Conservation (phyloP, 2,797 vertebrate genomes). For the Lepilemur septentrionalis region DNA sequence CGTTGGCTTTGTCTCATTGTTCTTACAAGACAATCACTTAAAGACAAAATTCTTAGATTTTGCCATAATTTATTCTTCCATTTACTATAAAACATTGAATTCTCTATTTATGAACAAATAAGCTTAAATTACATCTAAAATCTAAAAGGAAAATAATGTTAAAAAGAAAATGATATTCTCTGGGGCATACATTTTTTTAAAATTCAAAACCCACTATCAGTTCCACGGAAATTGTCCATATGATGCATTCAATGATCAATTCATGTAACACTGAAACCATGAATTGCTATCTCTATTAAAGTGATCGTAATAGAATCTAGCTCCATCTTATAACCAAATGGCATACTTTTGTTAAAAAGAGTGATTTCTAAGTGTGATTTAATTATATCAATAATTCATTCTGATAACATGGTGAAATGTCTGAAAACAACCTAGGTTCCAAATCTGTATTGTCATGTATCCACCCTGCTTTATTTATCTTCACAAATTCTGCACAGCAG, state of each 20-base stretch:
- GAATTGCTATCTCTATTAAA: neutral
- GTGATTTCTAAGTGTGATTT: neutral
- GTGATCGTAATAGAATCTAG: neutral
- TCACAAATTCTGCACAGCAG: neutral
- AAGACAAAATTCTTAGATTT: neutral
- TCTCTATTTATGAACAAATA: slow-evolving; percentile 5
- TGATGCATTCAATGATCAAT: neutral
- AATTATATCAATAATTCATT: neutral
- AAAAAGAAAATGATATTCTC: neutral
- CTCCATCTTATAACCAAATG: neutral
- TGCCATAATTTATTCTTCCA: neutral
- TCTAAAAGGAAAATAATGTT: neutral
- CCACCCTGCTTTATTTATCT: neutral
- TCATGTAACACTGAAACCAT: neutral
- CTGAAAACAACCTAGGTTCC: neutral
- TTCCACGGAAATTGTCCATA: neutral
- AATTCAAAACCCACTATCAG: neutral
- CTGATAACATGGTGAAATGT: neutral
- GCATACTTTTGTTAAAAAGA: neutral
- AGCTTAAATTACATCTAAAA: neutral
- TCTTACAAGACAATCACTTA: neutral
- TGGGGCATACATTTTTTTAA: neutral
- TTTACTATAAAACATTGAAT: neutral
- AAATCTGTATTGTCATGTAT: neutral
- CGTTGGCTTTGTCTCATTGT: neutral